These are phyloP conservation scores for Anorthoa munda DNA, from an alignment of 2,888 invertebrate genomes.

Conservation along the genomic window DNA sequence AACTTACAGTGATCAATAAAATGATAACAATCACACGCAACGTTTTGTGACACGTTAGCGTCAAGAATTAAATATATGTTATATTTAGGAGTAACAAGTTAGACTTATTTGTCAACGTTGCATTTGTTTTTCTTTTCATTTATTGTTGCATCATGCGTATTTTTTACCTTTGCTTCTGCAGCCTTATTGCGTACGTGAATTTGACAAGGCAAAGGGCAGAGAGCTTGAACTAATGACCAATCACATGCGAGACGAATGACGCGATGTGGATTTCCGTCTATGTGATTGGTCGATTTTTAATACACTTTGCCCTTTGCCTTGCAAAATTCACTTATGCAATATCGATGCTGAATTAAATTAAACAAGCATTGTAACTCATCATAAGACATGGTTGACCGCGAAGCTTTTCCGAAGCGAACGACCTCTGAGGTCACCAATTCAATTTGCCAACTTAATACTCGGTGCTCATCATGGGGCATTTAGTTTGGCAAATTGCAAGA, in stretches of 20 bases:
- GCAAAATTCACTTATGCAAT: no score
- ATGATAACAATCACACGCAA: conserved; percentile 48
- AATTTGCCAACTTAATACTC: neutral
- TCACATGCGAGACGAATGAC: no score
- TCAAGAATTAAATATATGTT: neutral
- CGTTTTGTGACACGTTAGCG: conserved; percentile 9
- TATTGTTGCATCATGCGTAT: no score
- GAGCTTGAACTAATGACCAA: no score
- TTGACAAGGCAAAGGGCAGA: no score
- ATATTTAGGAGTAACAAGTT: neutral
- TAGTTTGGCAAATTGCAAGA: conserved; percentile 17
- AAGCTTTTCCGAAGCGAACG: neutral
- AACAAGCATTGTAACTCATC: no score
- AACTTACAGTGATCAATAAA: conserved; percentile 28
- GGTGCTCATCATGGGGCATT: conserved; percentile 8
- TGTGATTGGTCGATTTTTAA: no score
- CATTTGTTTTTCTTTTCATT: neutral
- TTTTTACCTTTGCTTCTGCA: no score
- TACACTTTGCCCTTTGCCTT: no score
- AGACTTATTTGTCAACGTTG: neutral
- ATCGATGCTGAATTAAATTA: neutral
- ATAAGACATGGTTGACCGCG: neutral
- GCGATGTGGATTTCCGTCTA: no score
- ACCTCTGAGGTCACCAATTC: neutral
- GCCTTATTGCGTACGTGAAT: no score